Evolutionary conservation across 1,140 invertebrate species (phyloP), one percentile per base, ranked within the genome.

Genomic region (Lepidurus couesii): DNA sequence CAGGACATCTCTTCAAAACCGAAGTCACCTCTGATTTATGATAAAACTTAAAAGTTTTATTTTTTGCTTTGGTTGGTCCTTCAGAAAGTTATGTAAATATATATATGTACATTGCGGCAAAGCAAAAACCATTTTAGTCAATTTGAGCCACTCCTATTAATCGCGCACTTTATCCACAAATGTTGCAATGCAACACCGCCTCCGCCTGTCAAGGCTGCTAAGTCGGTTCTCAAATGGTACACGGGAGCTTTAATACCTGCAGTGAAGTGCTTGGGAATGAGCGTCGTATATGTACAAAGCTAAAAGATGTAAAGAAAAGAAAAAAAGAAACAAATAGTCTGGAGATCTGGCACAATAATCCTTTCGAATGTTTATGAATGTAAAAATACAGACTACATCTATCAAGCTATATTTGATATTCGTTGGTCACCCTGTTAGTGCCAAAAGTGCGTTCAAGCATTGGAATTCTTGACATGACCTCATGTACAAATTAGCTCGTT

Each of bases 391-490:
- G 53, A 65, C 53, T 65, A 21, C 53, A n/a, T 65, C 53, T 65
- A 65, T 65, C 53, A 13, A 7, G 9, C 13, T 13, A 13, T 13
- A 13, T 65, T 65, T 9, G 53, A 1, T 13, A 13, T 65, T 9
- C 34, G 9, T 9, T 65, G 53, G 53, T 65, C 53, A n/a, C 53
- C 53, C 21, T 21, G 53, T 65, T 21, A 34, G 53, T 65, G 53
- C 53, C 53, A 65, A 65, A 65, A n/a, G 53, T 65, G 53, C 21
- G 53, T 65, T n/a, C 34, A 21, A 65, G 53, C 53, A 16, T 65
- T 65, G 53, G 53, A 34, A 65, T 65, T 65, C 53, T 65, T 65
- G 53, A 65, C 53, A 65, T 65, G 53, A 65, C 53, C 53, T 65
- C 53, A 65, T 65, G 53, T 65, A 65, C 53, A 65, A 65, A 65